Evolutionary conservation across 2,888 invertebrate genomes (phyloP).

Genomic region (Amorpha juglandis): DNA sequence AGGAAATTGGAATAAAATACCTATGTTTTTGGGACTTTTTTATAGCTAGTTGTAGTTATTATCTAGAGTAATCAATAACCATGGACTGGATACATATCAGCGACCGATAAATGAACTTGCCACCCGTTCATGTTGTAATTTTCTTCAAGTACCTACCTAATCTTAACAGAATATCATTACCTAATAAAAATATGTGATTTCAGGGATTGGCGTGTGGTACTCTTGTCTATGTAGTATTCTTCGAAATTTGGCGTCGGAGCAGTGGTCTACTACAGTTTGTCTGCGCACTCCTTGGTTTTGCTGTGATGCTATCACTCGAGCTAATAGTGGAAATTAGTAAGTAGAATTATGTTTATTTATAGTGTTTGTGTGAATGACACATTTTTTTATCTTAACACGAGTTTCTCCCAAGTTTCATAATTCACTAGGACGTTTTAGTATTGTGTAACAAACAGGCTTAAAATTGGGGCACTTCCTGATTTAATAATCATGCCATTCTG

Average conservation of each 20-base stretch:
- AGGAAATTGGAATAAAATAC: too few relatives aligned
- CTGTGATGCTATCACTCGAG: constrained; percentile 83
- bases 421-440: neutral
- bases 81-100: too few relatives aligned
- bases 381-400: too few relatives aligned
- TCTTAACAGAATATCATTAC: neutral
- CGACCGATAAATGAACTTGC: too few relatives aligned
- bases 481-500: neutral
- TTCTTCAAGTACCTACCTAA: too few relatives aligned
- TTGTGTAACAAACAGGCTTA: neutral
- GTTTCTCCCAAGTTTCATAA: neutral
- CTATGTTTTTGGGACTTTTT: too few relatives aligned
- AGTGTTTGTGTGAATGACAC: too few relatives aligned
- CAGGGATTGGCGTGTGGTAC: constrained; percentile 95
- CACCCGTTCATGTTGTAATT: too few relatives aligned
- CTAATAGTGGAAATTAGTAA: constrained; percentile 61
- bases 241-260: constrained; percentile 90
- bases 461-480: neutral
- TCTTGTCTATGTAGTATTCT: constrained; percentile 97
- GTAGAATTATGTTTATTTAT: constrained; percentile 33
- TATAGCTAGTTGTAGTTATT: too few relatives aligned
- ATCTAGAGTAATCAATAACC: too few relatives aligned
- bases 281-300: constrained; percentile 87
- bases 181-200: constrained; percentile 32
- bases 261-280: constrained; percentile 86